Conservation (phyloP, 2,797 vertebrate species). For the Rhynchonycteris naso region DNA sequence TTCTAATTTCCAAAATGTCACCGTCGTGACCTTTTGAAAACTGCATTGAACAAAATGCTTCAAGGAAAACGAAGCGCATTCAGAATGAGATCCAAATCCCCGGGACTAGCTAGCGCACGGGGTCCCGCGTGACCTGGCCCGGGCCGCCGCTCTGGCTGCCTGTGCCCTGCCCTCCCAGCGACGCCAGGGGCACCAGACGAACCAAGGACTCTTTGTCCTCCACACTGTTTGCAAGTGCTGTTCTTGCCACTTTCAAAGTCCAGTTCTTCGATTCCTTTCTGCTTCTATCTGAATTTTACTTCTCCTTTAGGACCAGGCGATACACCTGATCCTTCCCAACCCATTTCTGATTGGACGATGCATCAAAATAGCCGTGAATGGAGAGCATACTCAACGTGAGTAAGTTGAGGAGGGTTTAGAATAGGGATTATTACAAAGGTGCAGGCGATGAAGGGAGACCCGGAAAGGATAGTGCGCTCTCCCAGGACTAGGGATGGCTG, state of each 20-base stretch:
- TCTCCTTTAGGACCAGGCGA: not conserved
- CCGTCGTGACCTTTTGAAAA: slow-evolving; percentile 42
- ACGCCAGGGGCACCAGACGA: not conserved
- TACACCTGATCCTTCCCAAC: not conserved
- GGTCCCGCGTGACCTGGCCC: not conserved
- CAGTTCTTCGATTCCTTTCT: not conserved
- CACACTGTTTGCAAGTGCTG: not conserved
- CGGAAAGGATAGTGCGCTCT: not conserved
- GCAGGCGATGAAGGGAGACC: not conserved
- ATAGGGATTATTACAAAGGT: not conserved
- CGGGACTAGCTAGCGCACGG: not conserved
- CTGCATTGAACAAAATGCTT: not conserved
- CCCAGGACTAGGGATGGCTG: not conserved
- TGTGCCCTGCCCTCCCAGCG: not conserved
- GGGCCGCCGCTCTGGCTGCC: not conserved
- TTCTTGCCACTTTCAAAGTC: not conserved
- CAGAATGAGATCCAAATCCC: slow-evolving; percentile 3
- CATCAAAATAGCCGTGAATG: not conserved
- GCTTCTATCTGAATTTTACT: not conserved
- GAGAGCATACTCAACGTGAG: not conserved
- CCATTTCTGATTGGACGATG: not conserved
- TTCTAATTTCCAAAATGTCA: slow-evolving; percentile 50
- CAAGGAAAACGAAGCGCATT: not conserved
- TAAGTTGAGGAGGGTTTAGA: not conserved
- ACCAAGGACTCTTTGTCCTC: not conserved